These are phyloP conservation scores for Oophaga pumilio DNA, from an alignment of 2,113 vertebrate species.

Conservation along the genomic window DNA sequence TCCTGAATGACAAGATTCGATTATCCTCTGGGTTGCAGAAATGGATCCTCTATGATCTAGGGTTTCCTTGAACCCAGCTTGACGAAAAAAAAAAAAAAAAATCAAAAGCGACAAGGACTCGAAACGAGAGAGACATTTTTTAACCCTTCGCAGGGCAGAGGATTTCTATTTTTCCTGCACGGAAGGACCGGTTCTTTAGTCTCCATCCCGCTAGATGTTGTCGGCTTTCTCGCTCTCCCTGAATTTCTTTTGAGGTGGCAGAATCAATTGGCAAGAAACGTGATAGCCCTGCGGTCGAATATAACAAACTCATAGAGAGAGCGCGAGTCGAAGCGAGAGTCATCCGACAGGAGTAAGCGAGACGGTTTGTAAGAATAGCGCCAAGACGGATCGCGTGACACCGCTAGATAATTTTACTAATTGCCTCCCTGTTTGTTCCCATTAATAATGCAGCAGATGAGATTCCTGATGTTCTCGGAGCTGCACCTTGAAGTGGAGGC, in stretches of 20 bases:
- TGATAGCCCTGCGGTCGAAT: slow-evolving; percentile 22
- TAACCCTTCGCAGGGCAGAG: background rate
- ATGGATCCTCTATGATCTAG: too few relatives aligned
- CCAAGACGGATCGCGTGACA: background rate
- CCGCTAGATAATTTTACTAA: slow-evolving; percentile 35
- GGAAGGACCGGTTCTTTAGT: background rate
- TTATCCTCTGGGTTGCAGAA: too few relatives aligned
- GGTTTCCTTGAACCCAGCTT: too few relatives aligned
- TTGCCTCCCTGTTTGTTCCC: slow-evolving; percentile 36
- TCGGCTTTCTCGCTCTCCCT: background rate
- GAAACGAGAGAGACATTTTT: too few relatives aligned
- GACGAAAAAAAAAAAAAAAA: too few relatives aligned
- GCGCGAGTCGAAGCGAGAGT: background rate
- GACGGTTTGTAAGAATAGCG: background rate
- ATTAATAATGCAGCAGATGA: slow-evolving; percentile 17
- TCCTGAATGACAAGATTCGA: too few relatives aligned
- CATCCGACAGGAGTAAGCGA: background rate
- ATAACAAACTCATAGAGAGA: slow-evolving; percentile 13
- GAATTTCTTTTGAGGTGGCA: slow-evolving; percentile 27
- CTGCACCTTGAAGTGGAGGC: background rate
- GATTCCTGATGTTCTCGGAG: background rate
- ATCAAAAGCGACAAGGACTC: too few relatives aligned
- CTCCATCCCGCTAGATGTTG: slow-evolving; percentile 7
- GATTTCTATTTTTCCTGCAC: background rate
- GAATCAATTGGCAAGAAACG: slow-evolving; percentile 22